phyloP scores from a whole-genome alignment of 2,888 invertebrate species.

The Hesperia comma region DNA sequence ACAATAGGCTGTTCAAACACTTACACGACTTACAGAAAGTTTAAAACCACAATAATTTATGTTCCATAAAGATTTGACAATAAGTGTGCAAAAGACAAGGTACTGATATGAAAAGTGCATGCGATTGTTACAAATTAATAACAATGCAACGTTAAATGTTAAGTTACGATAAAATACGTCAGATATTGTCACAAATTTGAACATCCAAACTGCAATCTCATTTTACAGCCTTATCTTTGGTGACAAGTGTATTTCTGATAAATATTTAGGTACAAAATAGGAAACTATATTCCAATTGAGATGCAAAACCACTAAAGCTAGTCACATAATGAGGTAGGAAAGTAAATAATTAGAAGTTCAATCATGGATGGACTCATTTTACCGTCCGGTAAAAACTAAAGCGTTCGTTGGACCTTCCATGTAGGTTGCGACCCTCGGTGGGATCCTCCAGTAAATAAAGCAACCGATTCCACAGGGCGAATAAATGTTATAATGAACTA shows the following conservation, averaged over 20 bases:
- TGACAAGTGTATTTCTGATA: slow-evolving; percentile 63
- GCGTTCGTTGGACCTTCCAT: slow-evolving; percentile 20
- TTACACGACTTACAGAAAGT: slow-evolving; percentile 64
- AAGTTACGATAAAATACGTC: slow-evolving; percentile 34
- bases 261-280: slow-evolving; percentile 52
- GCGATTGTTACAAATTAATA: slow-evolving; percentile 45
- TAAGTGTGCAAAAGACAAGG: slow-evolving; percentile 53
- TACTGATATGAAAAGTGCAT: slow-evolving; percentile 70
- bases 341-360: slow-evolving; percentile 65
- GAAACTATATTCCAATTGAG: slow-evolving; percentile 55
- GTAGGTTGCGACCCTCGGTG: neutral
- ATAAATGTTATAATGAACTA: neutral
- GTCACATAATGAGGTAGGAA: slow-evolving; percentile 79
- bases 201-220: slow-evolving; percentile 53
- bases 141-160: slow-evolving; percentile 33
- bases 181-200: slow-evolving; percentile 43
- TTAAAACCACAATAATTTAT: slow-evolving; percentile 59
- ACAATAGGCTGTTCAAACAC: slow-evolving; percentile 55
- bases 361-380: slow-evolving; percentile 59
- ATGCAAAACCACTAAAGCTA: slow-evolving; percentile 63
- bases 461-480: neutral
- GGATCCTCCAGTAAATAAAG: neutral
- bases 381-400: slow-evolving; percentile 35
- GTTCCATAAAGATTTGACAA: slow-evolving; percentile 68
- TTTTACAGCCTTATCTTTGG: slow-evolving; percentile 79